Evolutionary conservation across 2,888 invertebrate species (phyloP).

Genomic region (Papilio protenor): DNA sequence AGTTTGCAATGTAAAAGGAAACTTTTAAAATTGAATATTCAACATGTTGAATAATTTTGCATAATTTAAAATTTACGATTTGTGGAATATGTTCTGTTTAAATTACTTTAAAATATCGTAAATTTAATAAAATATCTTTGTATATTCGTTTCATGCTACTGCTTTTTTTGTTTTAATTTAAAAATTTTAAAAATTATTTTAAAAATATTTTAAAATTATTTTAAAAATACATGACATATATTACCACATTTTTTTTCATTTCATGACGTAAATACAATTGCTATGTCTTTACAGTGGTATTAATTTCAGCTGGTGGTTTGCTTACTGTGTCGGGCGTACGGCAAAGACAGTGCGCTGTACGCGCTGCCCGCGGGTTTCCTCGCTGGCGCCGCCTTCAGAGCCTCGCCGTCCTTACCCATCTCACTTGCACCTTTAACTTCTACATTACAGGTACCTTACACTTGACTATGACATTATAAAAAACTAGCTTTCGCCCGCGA

Average conservation of each 20-base stretch:
- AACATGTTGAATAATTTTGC: background rate
- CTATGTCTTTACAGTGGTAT: too few relatives aligned
- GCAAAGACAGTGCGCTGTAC: conserved; percentile 73
- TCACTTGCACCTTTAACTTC: conserved; percentile 81
- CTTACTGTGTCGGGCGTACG: conserved; percentile 68
- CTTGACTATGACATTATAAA: too few relatives aligned
- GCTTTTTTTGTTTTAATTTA: too few relatives aligned
- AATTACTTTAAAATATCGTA: background rate
- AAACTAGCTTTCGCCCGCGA: too few relatives aligned
- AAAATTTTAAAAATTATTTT: too few relatives aligned
- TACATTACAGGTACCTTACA: conserved; percentile 74
- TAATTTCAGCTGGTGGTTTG: conserved; percentile 77
- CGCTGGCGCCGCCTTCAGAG: conserved; percentile 80
- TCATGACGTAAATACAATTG: too few relatives aligned
- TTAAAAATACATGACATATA: too few relatives aligned
- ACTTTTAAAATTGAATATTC: background rate
- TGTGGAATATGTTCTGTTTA: background rate
- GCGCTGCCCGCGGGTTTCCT: conserved; percentile 83
- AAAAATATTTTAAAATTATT: too few relatives aligned
- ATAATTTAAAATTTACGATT: background rate
- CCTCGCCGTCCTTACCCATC: conserved; percentile 82
- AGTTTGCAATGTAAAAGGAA: background rate
- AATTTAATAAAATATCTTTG: too few relatives aligned
- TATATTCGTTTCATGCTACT: background rate
- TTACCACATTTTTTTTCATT: too few relatives aligned